Conservation (phyloP, 2,113 vertebrate species). For the Cryptomyrus ogoouensis region DNA sequence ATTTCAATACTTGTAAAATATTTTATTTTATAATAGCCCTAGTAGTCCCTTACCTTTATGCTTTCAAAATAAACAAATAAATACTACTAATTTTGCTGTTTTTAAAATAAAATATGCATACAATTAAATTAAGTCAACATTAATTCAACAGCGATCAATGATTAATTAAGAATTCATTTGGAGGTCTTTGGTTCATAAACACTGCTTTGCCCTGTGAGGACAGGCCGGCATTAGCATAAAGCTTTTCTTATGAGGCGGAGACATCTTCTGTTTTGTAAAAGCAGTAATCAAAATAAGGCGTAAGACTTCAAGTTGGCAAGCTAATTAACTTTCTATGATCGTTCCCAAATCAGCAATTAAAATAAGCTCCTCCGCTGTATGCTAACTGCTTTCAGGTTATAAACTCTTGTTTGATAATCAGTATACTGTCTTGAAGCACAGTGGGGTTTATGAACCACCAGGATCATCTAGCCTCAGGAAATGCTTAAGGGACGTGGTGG, state of each 20-base stretch:
- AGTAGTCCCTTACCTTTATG: neutral
- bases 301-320: conserved; percentile 1
- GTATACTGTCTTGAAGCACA: neutral
- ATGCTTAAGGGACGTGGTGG: neutral
- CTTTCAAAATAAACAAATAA: neutral
- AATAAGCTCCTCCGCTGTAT: neutral
- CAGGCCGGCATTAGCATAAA: neutral
- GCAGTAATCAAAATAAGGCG: neutral
- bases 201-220: neutral
- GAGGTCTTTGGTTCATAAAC: neutral
- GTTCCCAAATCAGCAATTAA: conserved; percentile 7
- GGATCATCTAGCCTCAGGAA: neutral
- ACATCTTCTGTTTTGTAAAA: neutral
- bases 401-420: neutral
- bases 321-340: conserved; percentile 10
- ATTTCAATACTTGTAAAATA: neutral
- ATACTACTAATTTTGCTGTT: neutral
- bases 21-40: neutral
- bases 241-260: neutral
- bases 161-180: neutral
- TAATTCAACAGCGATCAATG: neutral
- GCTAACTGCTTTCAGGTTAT: neutral
- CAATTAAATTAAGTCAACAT: neutral
- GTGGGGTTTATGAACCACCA: neutral
- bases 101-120: neutral